A percentile compares a stretch with the other conserved stretches of the same genome.
Evolutionary conservation across 2,113 vertebrate species (phyloP).

Genomic region (Ptilorrhoa leucosticta): DNA sequence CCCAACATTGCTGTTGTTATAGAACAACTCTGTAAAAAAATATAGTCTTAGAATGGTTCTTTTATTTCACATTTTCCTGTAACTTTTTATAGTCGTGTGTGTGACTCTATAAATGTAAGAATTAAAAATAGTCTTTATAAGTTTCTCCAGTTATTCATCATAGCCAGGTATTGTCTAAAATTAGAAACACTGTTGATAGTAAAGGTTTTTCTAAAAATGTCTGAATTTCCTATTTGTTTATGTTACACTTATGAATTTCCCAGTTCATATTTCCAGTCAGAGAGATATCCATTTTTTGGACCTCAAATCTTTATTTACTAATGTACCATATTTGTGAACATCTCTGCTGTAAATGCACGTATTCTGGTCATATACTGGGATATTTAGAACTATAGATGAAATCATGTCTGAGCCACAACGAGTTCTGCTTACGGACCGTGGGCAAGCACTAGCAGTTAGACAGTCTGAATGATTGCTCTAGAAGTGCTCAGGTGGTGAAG

Average conservation of each 20-base stretch:
- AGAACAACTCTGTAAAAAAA: not conserved
- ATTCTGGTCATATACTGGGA: not conserved
- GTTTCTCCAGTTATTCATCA: not conserved
- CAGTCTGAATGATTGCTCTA: not conserved
- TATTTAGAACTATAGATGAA: not conserved
- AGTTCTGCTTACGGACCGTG: not conserved
- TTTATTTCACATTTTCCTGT: not conserved
- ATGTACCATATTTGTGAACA: not conserved
- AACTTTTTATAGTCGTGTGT: not conserved
- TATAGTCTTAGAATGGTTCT: not conserved
- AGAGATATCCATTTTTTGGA: not conserved
- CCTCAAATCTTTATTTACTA: not conserved
- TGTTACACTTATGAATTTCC: not conserved
- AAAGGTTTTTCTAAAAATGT: not conserved
- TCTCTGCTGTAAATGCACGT: not conserved
- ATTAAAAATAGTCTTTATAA: not conserved
- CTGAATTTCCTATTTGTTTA: not conserved
- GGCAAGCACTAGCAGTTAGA: not conserved
- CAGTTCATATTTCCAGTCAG: not conserved
- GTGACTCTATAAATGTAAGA: not conserved
- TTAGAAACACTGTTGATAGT: not conserved
- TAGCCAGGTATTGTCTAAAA: not conserved
- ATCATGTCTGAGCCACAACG: fast-evolving
- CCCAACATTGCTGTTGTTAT: not conserved
- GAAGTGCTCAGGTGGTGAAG: not conserved